These are phyloP conservation scores for Pseudopleuronectes americanus DNA, from an alignment of 2,797 vertebrate genomes.

Conservation along the genomic window DNA sequence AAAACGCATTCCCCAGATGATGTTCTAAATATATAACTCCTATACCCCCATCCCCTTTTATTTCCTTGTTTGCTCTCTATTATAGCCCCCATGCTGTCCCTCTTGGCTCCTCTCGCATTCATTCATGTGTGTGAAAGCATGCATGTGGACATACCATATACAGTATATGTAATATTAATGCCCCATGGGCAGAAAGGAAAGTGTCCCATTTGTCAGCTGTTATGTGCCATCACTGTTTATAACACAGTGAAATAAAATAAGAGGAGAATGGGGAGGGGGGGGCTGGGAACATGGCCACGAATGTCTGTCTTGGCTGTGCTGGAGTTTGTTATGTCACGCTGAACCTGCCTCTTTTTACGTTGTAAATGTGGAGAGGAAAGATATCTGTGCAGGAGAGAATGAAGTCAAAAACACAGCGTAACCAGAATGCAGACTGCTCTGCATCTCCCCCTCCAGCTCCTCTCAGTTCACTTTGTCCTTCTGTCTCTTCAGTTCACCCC, in stretches of 20 bases:
- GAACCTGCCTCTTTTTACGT: constrained; percentile 22
- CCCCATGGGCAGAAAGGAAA: constrained; percentile 33
- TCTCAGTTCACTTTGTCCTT: constrained; percentile 36
- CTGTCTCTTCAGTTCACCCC: constrained; percentile 32
- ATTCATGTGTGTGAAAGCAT: constrained; percentile 52
- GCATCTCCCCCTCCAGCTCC: constrained; percentile 34
- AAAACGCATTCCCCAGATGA: constrained; percentile 34
- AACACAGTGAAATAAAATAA: constrained; percentile 10
- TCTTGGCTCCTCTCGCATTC: constrained; percentile 23
- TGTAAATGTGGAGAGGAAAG: constrained; percentile 28
- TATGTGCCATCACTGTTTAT: constrained; percentile 37
- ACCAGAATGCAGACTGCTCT: constrained; percentile 45
- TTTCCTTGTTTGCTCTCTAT: constrained; percentile 24
- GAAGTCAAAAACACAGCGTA: constrained; percentile 53
- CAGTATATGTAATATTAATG: constrained; percentile 61
- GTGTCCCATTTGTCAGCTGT: constrained; percentile 50
- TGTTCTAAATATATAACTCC: constrained; percentile 57
- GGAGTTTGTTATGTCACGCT: constrained; percentile 8
- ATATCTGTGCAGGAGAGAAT: constrained; percentile 31
- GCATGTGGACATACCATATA: constrained; percentile 42
- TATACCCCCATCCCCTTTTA: constrained; percentile 1
- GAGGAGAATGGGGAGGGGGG: too few relatives aligned
- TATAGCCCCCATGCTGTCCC: constrained; percentile 1
- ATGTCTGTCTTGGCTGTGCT: neutral
- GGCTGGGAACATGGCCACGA: neutral